Evolutionary conservation across 2,888 invertebrate species (phyloP), one percentile per base, ranked within the genome.

Genomic region (Myathropa florea): DNA sequence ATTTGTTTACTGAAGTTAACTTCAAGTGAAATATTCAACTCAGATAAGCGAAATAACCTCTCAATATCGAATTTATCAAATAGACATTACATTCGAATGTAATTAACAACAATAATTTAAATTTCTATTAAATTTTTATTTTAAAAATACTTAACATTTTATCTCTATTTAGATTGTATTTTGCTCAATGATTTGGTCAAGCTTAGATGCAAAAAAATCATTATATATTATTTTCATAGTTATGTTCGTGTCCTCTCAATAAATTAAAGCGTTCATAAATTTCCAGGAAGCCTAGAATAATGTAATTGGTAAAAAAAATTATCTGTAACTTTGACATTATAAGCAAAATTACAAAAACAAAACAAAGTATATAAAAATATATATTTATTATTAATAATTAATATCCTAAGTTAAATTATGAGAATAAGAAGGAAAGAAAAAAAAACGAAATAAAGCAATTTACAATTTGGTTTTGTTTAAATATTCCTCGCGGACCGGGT

Each of bases 21-120:
- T 10, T 7, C 18, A 46, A 46, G 7, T 46, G 46, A 46, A 46
- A 46, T 18, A 46, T 46, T 46, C 46, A 46, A 46, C 46, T 46
- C 46, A 46, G 7, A 46, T 46, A 18, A 46, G 46, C 7, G 46
- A 46, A 55, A 30, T 57, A 70, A 82, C 82, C 82, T 82, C 82
- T 82, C 82, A 82, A 65, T 71, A 82, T 70, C 82, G 82, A 82
- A 82, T 82, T 82, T 82, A 82, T 76, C 14, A 70, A 59, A 24
- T 67, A 70, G 33, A 23, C 28, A 33, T 36, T 64, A 36, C 64
- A 75, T 24, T 21, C 23, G 55, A 23, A 36, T 64, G 57, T 26
- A 67, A 67, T 67, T 33, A 72, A 61, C 21, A 33, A 7, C 12
- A 2, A 14, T 26, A 24, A 7, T 28, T n/a, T n/a, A n/a, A n/a